Conservation (phyloP, 1,140 invertebrate species). For the Oryctes rhinoceros region DNA sequence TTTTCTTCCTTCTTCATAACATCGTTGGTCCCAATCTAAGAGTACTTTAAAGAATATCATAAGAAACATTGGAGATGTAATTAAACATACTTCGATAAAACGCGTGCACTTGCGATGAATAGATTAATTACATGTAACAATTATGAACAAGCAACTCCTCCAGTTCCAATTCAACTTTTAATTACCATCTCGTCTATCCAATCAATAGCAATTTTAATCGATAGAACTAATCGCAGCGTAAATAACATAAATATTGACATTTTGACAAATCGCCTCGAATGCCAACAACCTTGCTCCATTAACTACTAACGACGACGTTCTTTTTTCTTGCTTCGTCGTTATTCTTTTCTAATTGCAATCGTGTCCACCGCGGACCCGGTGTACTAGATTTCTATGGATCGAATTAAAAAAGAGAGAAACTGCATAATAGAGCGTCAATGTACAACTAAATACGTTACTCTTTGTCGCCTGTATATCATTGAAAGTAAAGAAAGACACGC, state of each 20-base stretch:
- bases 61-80: too few species aligned
- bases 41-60: too few species aligned
- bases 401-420: slow-evolving; percentile 27
- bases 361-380: background rate
- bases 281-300: slow-evolving; percentile 8
- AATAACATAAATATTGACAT: background rate
- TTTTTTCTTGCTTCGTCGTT: slow-evolving; percentile 5
- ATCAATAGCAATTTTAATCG: background rate
- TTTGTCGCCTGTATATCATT: slow-evolving; percentile 25
- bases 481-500: slow-evolving; percentile 24
- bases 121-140: too few species aligned
- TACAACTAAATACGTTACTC: background rate
- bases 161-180: background rate
- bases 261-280: slow-evolving; percentile 14
- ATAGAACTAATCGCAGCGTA: background rate
- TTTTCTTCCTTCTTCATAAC: too few species aligned
- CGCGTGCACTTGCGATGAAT: too few species aligned
- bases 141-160: background rate
- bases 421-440: background rate
- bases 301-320: background rate
- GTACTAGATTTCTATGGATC: slow-evolving; percentile 9
- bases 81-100: too few species aligned
- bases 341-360: slow-evolving; percentile 12
- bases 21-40: too few species aligned
- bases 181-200: background rate